Percentiles rank a stretch among this genome's conserved stretches.
phyloP scores from a whole-genome alignment of 2,797 vertebrate genomes.

The Momotus momota region DNA sequence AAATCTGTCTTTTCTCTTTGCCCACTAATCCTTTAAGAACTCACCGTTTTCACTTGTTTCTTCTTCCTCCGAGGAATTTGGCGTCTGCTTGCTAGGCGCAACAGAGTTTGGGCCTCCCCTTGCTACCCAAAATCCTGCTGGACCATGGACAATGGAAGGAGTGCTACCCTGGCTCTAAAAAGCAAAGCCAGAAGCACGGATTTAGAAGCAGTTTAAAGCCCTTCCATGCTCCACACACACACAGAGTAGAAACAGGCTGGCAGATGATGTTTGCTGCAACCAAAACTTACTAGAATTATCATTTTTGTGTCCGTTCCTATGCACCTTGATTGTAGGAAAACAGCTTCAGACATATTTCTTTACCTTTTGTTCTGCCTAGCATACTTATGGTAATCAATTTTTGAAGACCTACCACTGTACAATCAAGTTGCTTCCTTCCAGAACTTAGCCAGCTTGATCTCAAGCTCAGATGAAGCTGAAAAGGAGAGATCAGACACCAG shows the following conservation, averaged over 20 bases:
- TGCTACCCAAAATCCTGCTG: slow-evolving; percentile 83
- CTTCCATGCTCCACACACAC: not conserved
- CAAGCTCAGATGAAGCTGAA: not conserved
- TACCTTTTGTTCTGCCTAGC: not conserved
- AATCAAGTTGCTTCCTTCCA: not conserved
- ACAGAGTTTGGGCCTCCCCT: slow-evolving; percentile 75
- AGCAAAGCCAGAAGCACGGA: not conserved
- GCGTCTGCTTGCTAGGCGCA: slow-evolving; percentile 77
- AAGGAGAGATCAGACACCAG: not conserved
- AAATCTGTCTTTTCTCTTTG: not conserved
- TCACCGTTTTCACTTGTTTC: slow-evolving; percentile 83
- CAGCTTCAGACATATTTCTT: rapidly evolving
- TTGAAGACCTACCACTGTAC: not conserved
- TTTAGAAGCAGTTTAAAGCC: not conserved
- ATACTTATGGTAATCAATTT: not conserved
- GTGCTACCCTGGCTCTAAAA: slow-evolving; percentile 79
- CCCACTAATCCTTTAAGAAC: slow-evolving; percentile 1
- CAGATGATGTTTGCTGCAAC: not conserved
- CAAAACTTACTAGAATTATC: not conserved
- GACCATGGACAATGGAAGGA: slow-evolving; percentile 74
- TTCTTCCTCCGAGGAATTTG: slow-evolving; percentile 88
- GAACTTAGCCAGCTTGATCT: not conserved
- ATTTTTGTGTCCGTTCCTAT: not conserved
- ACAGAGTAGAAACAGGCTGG: not conserved
- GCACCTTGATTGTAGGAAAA: not conserved